Percentiles rank a stretch among this genome's conserved stretches.
Conservation (phyloP, 2,888 invertebrate species). For the Ormia ochracea region DNA sequence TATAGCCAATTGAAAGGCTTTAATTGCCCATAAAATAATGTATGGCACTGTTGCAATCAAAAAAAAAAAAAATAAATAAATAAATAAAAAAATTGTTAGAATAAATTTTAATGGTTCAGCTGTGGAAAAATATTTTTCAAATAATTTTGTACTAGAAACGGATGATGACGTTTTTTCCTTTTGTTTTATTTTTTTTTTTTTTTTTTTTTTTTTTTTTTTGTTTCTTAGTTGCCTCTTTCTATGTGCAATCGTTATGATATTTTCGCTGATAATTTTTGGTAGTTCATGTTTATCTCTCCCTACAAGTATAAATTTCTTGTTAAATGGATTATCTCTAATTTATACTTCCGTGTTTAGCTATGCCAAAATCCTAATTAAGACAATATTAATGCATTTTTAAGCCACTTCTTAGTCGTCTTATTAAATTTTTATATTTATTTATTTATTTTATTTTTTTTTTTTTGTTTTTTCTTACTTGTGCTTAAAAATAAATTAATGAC, state of each 20-base stretch:
- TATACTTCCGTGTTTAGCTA: slow-evolving; percentile 52
- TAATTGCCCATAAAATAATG: neutral
- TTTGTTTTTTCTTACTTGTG: slow-evolving; percentile 12
- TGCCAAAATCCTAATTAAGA: slow-evolving; percentile 34
- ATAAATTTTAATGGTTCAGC: slow-evolving; percentile 6
- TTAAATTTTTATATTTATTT: too few relatives aligned
- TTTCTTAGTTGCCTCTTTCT: too few relatives aligned
- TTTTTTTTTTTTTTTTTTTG: slow-evolving; percentile 6
- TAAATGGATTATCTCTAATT: slow-evolving; percentile 53
- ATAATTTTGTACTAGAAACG: neutral
- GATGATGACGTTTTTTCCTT: neutral
- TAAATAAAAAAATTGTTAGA: neutral
- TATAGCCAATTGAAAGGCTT: neutral
- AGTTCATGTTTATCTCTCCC: slow-evolving; percentile 29
- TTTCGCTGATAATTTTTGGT: neutral
- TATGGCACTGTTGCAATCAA: neutral
- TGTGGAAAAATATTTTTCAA: neutral
- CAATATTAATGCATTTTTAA: slow-evolving; percentile 20
- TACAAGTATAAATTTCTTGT: slow-evolving; percentile 18
- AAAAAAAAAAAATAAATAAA: neutral
- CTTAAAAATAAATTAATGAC: slow-evolving; percentile 55
- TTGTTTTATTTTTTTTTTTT: neutral
- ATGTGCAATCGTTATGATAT: neutral
- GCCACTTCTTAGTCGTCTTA: slow-evolving; percentile 1
- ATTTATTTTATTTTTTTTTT: neutral